Conservation (phyloP, 30 jellyfish, hydroid and myxozoan genomes). For the Chrysaora quinquecirrha region DNA sequence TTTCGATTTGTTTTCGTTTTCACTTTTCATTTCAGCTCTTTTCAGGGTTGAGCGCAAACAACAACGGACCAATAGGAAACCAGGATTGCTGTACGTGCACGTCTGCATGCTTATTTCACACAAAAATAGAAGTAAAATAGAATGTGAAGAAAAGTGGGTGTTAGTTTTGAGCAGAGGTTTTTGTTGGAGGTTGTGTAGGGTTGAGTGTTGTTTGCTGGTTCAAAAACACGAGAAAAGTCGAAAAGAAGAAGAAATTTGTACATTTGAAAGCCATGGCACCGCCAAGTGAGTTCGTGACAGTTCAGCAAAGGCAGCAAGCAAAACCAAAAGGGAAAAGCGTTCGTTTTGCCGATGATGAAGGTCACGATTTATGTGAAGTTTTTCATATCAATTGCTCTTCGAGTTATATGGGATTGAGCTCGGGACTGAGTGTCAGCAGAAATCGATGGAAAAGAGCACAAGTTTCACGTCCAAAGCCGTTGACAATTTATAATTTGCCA, state of each 20-base stretch:
- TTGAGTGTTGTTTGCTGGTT: not conserved
- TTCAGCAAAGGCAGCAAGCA: not conserved
- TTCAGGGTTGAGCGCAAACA: not conserved
- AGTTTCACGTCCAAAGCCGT: not conserved
- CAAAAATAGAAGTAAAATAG: not conserved
- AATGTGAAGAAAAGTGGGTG: too few relatives aligned
- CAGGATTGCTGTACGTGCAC: not conserved
- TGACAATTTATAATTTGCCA: constrained; percentile 26
- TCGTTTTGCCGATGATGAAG: constrained; percentile 94
- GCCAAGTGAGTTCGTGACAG: constrained; percentile 1
- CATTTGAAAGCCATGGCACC: constrained; percentile 48
- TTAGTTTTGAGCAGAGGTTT: too few relatives aligned
- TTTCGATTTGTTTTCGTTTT: too few relatives aligned
- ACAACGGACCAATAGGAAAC: not conserved
- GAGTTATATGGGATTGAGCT: not conserved
- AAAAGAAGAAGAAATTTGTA: not conserved
- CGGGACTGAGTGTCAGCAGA: not conserved
- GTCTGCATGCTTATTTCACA: not conserved
- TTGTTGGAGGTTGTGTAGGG: not conserved
- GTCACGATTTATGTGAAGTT: constrained; percentile 77
- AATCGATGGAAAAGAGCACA: not conserved
- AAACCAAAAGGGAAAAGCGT: constrained; percentile 60
- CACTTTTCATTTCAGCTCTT: not conserved
- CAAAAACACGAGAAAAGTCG: not conserved
- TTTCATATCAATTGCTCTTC: constrained; percentile 31